These are phyloP conservation scores for Eupithecia dodoneata DNA, from an alignment of 2,888 invertebrate species.

Conservation along the genomic window DNA sequence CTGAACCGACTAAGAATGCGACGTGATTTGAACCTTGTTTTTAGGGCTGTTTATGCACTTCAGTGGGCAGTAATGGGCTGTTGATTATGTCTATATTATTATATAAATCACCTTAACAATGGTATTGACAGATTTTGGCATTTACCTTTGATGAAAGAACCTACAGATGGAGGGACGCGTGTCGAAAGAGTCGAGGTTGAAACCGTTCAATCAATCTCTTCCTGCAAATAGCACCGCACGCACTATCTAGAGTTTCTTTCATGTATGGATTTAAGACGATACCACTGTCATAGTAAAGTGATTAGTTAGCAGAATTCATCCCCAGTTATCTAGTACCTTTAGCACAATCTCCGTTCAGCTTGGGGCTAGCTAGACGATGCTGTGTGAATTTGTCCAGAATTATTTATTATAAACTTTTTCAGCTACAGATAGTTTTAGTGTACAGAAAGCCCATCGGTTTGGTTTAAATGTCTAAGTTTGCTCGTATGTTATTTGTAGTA, in stretches of 20 bases:
- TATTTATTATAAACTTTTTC: background rate
- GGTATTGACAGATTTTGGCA: too few relatives aligned
- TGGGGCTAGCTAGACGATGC: background rate
- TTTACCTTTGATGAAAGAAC: too few relatives aligned
- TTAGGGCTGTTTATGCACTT: background rate
- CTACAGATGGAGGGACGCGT: too few relatives aligned
- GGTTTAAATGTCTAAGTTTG: background rate
- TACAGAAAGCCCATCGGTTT: background rate
- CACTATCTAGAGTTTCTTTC: too few relatives aligned
- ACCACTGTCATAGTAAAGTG: too few relatives aligned
- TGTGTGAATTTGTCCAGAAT: background rate
- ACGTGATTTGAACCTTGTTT: background rate
- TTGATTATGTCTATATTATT: background rate
- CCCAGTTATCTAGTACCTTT: background rate
- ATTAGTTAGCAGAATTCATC: too few relatives aligned
- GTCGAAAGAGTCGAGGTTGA: too few relatives aligned
- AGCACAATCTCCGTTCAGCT: background rate
- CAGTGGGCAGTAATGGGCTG: background rate
- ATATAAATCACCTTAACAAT: too few relatives aligned
- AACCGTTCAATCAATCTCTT: too few relatives aligned
- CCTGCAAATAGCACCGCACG: too few relatives aligned
- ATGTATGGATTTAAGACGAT: too few relatives aligned
- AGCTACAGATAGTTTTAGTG: background rate
- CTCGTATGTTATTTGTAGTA: background rate
- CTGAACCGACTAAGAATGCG: background rate